phyloP scores from a whole-genome alignment of 2,888 invertebrate genomes.

The Lampropteryx suffumata region DNA sequence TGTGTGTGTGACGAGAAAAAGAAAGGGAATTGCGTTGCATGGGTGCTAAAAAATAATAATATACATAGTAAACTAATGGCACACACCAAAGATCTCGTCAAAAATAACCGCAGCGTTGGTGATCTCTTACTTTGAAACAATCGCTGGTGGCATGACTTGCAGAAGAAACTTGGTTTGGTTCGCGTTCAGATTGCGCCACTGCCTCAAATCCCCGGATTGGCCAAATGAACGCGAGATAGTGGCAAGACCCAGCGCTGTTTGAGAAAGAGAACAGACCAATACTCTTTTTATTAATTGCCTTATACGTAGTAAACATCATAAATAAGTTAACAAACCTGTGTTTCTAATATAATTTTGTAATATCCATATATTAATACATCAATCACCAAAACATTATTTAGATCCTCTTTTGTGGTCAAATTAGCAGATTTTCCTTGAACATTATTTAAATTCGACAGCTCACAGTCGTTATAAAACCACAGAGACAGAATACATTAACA shows the following conservation, averaged over 20 bases:
- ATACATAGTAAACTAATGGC: no score
- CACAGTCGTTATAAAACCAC: slow-evolving; percentile 6
- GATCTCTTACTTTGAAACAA: slow-evolving; percentile 92
- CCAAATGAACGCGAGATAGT: slow-evolving; percentile 94
- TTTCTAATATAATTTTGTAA: slow-evolving; percentile 10
- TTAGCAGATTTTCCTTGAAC: slow-evolving; percentile 17
- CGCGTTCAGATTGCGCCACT: slow-evolving; percentile 89
- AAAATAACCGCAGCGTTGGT: slow-evolving; percentile 96
- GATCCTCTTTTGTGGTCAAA: slow-evolving; percentile 13
- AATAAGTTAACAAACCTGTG: slow-evolving; percentile 3
- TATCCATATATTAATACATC: slow-evolving; percentile 12
- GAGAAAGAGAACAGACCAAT: no score
- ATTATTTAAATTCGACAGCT: slow-evolving; percentile 16
- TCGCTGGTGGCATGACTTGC: slow-evolving; percentile 92
- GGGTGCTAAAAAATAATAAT: no score
- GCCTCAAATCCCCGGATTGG: slow-evolving; percentile 90
- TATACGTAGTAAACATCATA: neutral
- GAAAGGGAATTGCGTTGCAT: no score
- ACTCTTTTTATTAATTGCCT: no score
- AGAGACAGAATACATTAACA: slow-evolving; percentile 7
- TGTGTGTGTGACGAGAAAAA: no score
- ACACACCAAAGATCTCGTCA: slow-evolving; percentile 91
- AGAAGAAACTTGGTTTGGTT: slow-evolving; percentile 89
- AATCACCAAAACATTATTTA: slow-evolving; percentile 14
- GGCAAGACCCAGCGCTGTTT: slow-evolving; percentile 89